Conservation (phyloP, 1,140 invertebrate species). For the Argopecten irradians region DNA sequence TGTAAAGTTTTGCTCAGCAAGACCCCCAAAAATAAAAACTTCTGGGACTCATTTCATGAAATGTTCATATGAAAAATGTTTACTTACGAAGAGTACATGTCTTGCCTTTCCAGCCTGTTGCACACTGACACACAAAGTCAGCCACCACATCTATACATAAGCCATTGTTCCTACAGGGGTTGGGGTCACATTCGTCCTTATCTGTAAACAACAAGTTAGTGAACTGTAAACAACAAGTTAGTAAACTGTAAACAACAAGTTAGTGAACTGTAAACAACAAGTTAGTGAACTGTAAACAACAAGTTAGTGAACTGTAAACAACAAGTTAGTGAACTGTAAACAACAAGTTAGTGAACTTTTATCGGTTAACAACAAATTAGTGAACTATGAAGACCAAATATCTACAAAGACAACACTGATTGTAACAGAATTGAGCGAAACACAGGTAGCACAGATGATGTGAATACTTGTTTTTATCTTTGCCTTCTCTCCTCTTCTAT, state of each 20-base stretch:
- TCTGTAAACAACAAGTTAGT: conserved; percentile 60
- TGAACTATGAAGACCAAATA: no score
- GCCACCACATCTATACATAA: conserved; percentile 87
- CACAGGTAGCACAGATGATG: not conserved
- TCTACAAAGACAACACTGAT: not conserved
- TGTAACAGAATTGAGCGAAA: not conserved
- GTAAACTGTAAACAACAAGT: no score
- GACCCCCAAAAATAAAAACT: no score
- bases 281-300: no score
- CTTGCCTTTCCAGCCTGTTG: conserved; percentile 79
- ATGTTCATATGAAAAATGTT: not conserved
- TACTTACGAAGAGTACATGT: conserved; percentile 72
- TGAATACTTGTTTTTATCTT: not conserved
- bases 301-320: no score
- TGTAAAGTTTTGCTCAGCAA: no score
- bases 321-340: no score
- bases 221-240: no score
- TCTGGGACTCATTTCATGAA: not conserved
- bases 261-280: no score
- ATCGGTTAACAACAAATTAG: conserved; percentile 59
- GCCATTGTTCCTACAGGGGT: conserved; percentile 78
- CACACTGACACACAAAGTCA: conserved; percentile 84
- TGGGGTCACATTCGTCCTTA: conserved; percentile 69
- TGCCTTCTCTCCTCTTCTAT: not conserved
- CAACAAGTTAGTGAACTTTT: no score